These are phyloP conservation scores for Eristalinus aeneus DNA, from an alignment of 2,888 invertebrate genomes.

Conservation along the genomic window DNA sequence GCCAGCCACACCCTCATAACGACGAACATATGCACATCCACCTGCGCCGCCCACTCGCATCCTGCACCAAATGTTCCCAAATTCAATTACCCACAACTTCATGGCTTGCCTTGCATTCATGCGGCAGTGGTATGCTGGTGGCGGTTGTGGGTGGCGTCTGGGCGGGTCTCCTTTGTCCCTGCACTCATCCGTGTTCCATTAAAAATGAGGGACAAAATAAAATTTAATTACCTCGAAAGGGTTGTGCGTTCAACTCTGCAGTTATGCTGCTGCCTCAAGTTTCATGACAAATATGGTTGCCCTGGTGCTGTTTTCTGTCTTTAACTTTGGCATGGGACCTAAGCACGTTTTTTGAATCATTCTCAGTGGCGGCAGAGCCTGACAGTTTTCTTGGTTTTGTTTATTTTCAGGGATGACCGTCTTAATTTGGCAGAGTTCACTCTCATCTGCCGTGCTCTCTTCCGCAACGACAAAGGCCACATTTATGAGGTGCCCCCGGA, in stretches of 20 bases:
- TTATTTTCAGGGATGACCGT: slow-evolving; percentile 86
- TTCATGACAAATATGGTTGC: not conserved
- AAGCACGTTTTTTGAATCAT: not conserved
- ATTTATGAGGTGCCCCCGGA: slow-evolving; percentile 89
- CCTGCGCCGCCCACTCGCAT: not conserved
- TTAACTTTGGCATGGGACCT: not conserved
- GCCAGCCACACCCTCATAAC: not conserved
- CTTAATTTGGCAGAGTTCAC: slow-evolving; percentile 89
- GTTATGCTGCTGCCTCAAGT: not conserved
- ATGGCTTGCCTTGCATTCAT: not conserved
- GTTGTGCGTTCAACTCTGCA: not conserved
- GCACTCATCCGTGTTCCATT: slow-evolving; percentile 20
- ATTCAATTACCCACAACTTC: slow-evolving; percentile 38
- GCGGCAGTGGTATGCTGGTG: not conserved
- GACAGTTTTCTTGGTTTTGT: not conserved
- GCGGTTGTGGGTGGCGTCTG: not conserved
- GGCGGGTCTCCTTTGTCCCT: not conserved
- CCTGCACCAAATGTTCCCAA: not conserved
- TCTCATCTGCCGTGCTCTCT: slow-evolving; percentile 90
- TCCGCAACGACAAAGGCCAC: slow-evolving; percentile 92
- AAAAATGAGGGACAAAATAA: slow-evolving; percentile 33
- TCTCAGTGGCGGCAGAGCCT: not conserved
- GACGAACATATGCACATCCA: not conserved
- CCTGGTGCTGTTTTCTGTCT: not conserved
- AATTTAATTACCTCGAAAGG: slow-evolving; percentile 39